Evolutionary conservation across 2,113 vertebrate species (phyloP).

Genomic region (Syngnathus typhle): DNA sequence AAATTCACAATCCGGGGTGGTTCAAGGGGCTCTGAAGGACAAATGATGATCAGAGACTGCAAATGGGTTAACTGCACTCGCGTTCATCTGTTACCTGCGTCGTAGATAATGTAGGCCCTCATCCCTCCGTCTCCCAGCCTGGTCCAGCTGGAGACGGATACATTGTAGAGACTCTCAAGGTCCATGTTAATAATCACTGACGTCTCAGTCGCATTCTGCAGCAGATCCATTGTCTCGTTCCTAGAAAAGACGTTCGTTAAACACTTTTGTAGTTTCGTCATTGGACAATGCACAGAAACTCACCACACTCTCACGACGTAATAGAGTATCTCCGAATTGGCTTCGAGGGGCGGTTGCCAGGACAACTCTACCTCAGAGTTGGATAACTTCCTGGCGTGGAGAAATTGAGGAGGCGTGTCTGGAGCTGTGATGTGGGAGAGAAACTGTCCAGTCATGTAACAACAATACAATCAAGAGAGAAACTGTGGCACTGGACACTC

Average conservation of each 20-base stretch:
- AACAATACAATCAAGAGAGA: slow-evolving; percentile 7
- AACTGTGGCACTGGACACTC: slow-evolving; percentile 9
- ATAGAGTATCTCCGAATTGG: slow-evolving; percentile 92
- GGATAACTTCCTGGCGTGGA: slow-evolving; percentile 82
- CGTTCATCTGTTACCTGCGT: slow-evolving; percentile 73
- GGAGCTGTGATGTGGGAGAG: slow-evolving; percentile 78
- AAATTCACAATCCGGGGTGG: slow-evolving; percentile 79
- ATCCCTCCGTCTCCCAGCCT: slow-evolving; percentile 82
- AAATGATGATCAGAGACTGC: not conserved
- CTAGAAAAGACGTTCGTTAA: slow-evolving; percentile 36
- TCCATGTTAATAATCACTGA: slow-evolving; percentile 78
- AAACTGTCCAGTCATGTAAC: slow-evolving; percentile 43
- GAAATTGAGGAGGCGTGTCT: slow-evolving; percentile 81
- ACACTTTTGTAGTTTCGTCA: not conserved
- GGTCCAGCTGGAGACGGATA: slow-evolving; percentile 86
- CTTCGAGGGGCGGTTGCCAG: slow-evolving; percentile 84
- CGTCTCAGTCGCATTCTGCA: slow-evolving; percentile 74
- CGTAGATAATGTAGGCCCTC: slow-evolving; percentile 75
- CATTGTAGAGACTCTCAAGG: slow-evolving; percentile 75
- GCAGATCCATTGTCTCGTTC: slow-evolving; percentile 74
- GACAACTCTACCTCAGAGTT: slow-evolving; percentile 86
- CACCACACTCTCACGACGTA: slow-evolving; percentile 90
- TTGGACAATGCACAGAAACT: slow-evolving; percentile 50
- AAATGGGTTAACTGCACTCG: not conserved
- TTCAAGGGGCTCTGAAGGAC: slow-evolving; percentile 78